Evolutionary conservation across 2,113 vertebrate species (phyloP).

Genomic region (Paralichthys olivaceus): DNA sequence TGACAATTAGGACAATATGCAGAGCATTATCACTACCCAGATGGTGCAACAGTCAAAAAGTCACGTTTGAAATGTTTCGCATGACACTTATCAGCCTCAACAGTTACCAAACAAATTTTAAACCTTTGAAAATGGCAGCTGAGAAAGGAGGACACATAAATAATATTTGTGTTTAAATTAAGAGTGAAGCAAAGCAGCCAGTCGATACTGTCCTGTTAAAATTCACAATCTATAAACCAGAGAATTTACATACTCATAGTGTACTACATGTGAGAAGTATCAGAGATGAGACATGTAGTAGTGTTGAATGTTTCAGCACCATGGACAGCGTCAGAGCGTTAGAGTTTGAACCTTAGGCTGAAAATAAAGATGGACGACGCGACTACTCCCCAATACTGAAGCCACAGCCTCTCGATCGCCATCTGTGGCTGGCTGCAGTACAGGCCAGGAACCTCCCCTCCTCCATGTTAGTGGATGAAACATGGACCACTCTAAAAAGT

Average conservation of each 20-base stretch:
- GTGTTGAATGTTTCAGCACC: conserved; percentile 46
- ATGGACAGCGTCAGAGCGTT: conserved; percentile 20
- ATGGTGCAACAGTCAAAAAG: background rate
- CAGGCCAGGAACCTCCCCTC: too few relatives aligned
- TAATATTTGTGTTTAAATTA: background rate
- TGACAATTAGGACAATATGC: background rate
- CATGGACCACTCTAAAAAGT: too few relatives aligned
- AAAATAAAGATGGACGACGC: too few relatives aligned
- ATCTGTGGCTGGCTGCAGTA: too few relatives aligned
- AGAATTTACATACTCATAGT: background rate
- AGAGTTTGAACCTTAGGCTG: background rate
- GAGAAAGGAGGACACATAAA: too few relatives aligned
- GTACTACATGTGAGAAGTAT: background rate
- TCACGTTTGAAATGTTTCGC: background rate
- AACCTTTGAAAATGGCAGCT: too few relatives aligned
- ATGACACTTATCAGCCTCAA: background rate
- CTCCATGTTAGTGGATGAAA: too few relatives aligned
- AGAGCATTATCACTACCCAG: background rate
- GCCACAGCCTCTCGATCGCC: too few relatives aligned
- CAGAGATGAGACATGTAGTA: background rate
- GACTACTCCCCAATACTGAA: too few relatives aligned
- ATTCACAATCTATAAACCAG: background rate
- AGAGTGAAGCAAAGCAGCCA: background rate
- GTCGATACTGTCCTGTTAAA: background rate
- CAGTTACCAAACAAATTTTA: too few relatives aligned